These are phyloP conservation scores for Ornithoptera priamus DNA, from an alignment of 2,888 invertebrate species.

Conservation along the genomic window DNA sequence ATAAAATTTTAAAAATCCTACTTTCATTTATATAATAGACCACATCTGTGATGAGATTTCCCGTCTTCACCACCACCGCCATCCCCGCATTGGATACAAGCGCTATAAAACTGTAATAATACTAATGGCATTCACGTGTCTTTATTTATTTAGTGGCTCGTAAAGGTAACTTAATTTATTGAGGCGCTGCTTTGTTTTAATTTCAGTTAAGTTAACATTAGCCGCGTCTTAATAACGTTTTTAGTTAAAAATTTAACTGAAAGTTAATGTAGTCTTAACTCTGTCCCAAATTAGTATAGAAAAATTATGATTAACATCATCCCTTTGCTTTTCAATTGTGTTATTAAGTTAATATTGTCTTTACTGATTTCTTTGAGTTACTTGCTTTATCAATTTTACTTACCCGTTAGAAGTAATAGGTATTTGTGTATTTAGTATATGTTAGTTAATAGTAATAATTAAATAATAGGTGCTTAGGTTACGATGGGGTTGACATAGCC, in stretches of 20 bases:
- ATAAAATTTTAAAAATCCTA: not conserved
- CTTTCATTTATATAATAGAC: conserved; percentile 13
- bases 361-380: too few species aligned
- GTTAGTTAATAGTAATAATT: too few species aligned
- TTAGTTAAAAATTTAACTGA: not conserved
- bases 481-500: too few species aligned
- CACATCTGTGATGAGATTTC: conserved; percentile 51
- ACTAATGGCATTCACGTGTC: conserved; percentile 74
- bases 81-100: conserved; percentile 56
- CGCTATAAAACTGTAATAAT: conserved; percentile 69
- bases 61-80: conserved; percentile 45
- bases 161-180: conserved; percentile 64
- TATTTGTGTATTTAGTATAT: too few species aligned
- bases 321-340: too few species aligned
- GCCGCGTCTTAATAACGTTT: not conserved
- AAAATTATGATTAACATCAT: too few species aligned
- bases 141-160: conserved; percentile 67
- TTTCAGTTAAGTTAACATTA: conserved; percentile 38
- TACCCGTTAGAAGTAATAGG: too few species aligned
- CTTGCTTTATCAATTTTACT: too few species aligned
- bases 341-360: too few species aligned
- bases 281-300: too few species aligned
- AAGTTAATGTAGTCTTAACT: not conserved
- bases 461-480: too few species aligned
- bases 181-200: conserved; percentile 58